Evolutionary conservation across 2,888 invertebrate species (phyloP).

Genomic region (Cheilosia vernalis): DNA sequence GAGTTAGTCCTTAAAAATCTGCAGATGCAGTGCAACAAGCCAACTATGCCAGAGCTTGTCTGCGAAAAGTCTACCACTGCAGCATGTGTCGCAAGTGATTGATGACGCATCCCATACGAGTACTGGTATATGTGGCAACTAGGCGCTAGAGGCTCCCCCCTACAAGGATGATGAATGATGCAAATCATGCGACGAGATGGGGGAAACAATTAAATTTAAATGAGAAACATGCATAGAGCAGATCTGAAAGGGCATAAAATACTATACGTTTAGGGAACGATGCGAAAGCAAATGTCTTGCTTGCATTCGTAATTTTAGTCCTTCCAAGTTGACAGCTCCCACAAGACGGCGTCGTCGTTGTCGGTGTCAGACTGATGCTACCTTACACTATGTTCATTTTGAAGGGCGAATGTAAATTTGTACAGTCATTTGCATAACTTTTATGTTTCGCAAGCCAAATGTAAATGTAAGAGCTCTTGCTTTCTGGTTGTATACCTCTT

Average conservation of each 20-base stretch:
- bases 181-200: slow-evolving; percentile 25
- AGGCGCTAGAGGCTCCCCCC: neutral
- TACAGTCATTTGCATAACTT: slow-evolving; percentile 54
- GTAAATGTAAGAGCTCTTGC: slow-evolving; percentile 49
- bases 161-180: slow-evolving; percentile 63
- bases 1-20: slow-evolving; percentile 36
- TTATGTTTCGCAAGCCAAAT: slow-evolving; percentile 55
- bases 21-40: slow-evolving; percentile 67
- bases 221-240: slow-evolving; percentile 57
- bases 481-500: slow-evolving; percentile 24
- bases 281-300: slow-evolving; percentile 55
- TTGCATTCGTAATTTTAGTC: slow-evolving; percentile 63
- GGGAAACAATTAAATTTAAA: slow-evolving; percentile 71
- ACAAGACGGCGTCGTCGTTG: neutral
- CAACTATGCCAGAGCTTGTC: slow-evolving; percentile 35
- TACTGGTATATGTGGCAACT: neutral
- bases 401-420: slow-evolving; percentile 59
- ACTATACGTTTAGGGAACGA: slow-evolving; percentile 22
- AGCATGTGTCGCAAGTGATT: slow-evolving; percentile 73
- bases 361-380: slow-evolving; percentile 15
- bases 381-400: slow-evolving; percentile 23
- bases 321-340: slow-evolving; percentile 36
- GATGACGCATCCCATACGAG: slow-evolving; percentile 54
- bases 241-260: slow-evolving; percentile 36
- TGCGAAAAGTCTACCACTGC: slow-evolving; percentile 69